A percentile compares a stretch with the other conserved stretches of the same genome.
phyloP scores from a whole-genome alignment of 2,797 vertebrate species.

The Apodemus agrarius region DNA sequence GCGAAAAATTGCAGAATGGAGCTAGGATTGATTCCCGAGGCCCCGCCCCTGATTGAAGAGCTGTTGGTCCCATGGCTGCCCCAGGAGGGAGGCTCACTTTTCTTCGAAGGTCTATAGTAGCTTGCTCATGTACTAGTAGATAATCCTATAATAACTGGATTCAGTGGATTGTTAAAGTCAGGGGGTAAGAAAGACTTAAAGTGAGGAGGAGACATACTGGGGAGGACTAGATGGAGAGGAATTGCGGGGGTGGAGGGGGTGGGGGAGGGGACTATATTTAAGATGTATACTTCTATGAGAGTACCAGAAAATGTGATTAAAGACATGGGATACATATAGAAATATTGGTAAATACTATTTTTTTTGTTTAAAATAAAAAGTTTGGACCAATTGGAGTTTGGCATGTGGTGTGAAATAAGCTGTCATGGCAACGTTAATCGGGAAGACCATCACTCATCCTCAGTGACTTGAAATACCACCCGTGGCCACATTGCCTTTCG shows the following conservation, averaged over 20 bases:
- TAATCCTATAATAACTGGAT: background rate
- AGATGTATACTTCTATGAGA: background rate
- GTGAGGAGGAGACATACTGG: background rate
- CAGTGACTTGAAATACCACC: background rate
- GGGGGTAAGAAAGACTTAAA: background rate
- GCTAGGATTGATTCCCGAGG: no score
- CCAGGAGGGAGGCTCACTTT: background rate
- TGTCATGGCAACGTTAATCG: background rate
- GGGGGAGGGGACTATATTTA: background rate
- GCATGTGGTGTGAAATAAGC: background rate
- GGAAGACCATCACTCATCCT: background rate
- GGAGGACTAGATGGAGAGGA: background rate
- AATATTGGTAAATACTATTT: constrained; percentile 2
- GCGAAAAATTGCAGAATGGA: background rate
- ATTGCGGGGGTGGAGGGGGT: no score
- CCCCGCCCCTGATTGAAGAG: no score
- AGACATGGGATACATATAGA: background rate
- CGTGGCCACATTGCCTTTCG: background rate
- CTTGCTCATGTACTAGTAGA: no score
- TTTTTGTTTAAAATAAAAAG: background rate
- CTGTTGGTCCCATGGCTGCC: background rate
- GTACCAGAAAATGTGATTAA: background rate
- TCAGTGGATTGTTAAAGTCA: background rate
- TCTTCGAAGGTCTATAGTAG: background rate
- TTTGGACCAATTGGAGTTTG: constrained; percentile 19